Conservation (phyloP, 2,888 invertebrate species). For the Lottia gigantea region DNA sequence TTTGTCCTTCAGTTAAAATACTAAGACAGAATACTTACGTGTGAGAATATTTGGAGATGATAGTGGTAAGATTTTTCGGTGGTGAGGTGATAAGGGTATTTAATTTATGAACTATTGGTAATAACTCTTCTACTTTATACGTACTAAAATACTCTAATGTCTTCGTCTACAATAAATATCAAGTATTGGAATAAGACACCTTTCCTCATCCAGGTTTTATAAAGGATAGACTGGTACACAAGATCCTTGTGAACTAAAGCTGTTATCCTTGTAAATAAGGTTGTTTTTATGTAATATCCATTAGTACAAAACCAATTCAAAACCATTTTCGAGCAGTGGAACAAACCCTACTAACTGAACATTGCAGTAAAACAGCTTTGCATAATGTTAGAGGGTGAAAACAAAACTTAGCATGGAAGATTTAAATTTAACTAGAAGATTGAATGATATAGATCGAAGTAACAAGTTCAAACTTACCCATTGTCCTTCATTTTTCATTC, state of each 20-base stretch:
- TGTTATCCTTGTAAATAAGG: too few species aligned
- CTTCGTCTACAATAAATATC: constrained; percentile 50
- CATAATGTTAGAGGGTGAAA: neutral
- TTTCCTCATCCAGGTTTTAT: too few species aligned
- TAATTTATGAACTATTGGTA: constrained; percentile 77
- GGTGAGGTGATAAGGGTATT: constrained; percentile 83
- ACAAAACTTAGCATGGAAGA: neutral
- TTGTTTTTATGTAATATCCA: too few species aligned
- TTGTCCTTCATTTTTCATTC: constrained; percentile 79
- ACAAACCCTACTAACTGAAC: neutral
- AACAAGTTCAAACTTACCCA: constrained; percentile 73
- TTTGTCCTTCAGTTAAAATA: neutral
- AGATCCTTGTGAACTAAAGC: too few species aligned
- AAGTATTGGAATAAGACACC: too few species aligned
- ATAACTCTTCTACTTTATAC: constrained; percentile 81
- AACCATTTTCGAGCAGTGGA: too few species aligned
- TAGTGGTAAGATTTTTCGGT: constrained; percentile 85
- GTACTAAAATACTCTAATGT: constrained; percentile 71
- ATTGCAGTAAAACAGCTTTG: neutral
- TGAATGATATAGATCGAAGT: neutral
- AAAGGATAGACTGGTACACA: too few species aligned
- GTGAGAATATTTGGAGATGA: constrained; percentile 93
- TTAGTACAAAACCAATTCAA: too few species aligned
- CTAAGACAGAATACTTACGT: constrained; percentile 72
- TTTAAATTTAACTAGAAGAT: neutral